These are phyloP conservation scores for Philereme vetulata DNA, from an alignment of 2,888 invertebrate species.

Conservation along the genomic window DNA sequence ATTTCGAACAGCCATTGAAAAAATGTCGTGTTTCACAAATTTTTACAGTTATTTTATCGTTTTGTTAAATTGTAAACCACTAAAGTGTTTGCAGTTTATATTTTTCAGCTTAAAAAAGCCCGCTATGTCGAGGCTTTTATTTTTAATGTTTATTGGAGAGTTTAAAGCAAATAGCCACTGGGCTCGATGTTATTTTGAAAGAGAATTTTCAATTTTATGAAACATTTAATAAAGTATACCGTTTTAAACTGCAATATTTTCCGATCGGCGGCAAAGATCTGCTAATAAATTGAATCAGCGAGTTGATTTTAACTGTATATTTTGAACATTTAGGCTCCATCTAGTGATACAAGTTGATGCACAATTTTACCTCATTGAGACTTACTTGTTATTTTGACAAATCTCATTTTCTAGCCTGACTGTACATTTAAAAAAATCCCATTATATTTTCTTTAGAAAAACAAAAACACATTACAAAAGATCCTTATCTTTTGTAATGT, in stretches of 20 bases:
- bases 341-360: too few relatives aligned
- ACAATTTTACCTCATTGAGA: background rate
- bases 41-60: slow-evolving; percentile 32
- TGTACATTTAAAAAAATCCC: too few relatives aligned
- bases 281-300: background rate
- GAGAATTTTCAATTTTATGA: slow-evolving; percentile 13
- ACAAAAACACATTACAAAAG: too few relatives aligned
- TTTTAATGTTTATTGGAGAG: slow-evolving; percentile 51
- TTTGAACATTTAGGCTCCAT: too few relatives aligned
- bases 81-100: slow-evolving; percentile 26
- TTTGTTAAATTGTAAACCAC: slow-evolving; percentile 35
- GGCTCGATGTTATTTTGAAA: slow-evolving; percentile 14
- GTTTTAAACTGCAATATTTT: background rate
- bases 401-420: too few relatives aligned
- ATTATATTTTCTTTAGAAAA: too few relatives aligned
- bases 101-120: slow-evolving; percentile 21
- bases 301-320: background rate
- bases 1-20: slow-evolving; percentile 24
- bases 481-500: too few relatives aligned
- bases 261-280: background rate
- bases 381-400: background rate
- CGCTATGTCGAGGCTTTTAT: slow-evolving; percentile 15
- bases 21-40: slow-evolving; percentile 20
- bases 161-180: slow-evolving; percentile 1
- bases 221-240: background rate